A percentile compares a stretch with the other conserved stretches of the same genome.
Conservation (phyloP, 30 jellyfish, hydroid and myxozoan genomes). For the Hydra vulgaris region DNA sequence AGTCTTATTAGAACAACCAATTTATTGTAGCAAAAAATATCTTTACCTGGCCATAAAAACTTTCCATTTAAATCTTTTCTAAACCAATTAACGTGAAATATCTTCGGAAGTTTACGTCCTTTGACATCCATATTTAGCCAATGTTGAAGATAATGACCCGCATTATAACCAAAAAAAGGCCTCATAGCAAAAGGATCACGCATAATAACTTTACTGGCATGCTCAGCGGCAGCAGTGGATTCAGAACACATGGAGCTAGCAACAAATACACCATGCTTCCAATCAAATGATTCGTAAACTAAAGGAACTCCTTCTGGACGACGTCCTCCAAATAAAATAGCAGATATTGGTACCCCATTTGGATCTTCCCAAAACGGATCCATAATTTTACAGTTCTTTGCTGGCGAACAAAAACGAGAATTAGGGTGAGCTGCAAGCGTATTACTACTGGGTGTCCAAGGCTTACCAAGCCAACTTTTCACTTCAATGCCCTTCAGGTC, state of each 20-base stretch:
- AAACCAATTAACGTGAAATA: conserved; percentile 97
- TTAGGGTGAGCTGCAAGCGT: conserved; percentile 97
- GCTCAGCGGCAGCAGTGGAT: conserved; percentile 99
- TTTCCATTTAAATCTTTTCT: conserved; percentile 67
- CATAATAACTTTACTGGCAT: conserved; percentile 59
- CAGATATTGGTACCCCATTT: conserved; percentile 92
- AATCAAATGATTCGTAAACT: conserved; percentile 69
- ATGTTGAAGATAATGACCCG: conserved; percentile 95
- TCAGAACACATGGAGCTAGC: conserved; percentile 94
- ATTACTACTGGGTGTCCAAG: conserved; percentile 73
- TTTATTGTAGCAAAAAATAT: no score
- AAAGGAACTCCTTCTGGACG: conserved; percentile 98
- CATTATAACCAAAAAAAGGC: conserved; percentile 97
- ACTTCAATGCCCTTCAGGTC: conserved; percentile 49
- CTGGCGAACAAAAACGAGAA: conserved; percentile 98
- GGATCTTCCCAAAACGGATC: conserved; percentile 96
- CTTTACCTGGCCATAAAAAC: conserved; percentile 96
- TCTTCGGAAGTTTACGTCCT: conserved; percentile 78
- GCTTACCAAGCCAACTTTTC: conserved; percentile 81
- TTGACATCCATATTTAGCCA: conserved; percentile 84
- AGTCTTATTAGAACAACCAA: no score
- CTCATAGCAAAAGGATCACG: conserved; percentile 99
- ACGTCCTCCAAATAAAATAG: conserved; percentile 98
- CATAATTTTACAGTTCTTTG: conserved; percentile 80
- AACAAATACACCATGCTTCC: conserved; percentile 98